A percentile compares a stretch with the other conserved stretches of the same genome.
Evolutionary conservation across 2,888 invertebrate genomes (phyloP).

Genomic region (Blomia tropicalis): DNA sequence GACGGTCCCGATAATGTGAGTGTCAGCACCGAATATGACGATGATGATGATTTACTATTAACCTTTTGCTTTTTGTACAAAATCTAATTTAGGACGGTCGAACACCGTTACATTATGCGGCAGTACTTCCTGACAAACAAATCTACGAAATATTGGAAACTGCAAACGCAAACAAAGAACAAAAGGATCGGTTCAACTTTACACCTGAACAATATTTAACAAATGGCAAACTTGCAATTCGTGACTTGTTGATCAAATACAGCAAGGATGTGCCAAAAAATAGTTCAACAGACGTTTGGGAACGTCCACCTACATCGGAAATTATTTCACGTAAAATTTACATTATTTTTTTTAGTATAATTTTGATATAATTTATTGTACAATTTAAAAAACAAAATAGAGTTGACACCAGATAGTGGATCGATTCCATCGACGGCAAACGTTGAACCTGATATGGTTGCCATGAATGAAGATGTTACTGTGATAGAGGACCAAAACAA

Average conservation of each 20-base stretch:
- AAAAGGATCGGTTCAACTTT: constrained; percentile 54
- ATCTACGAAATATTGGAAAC: constrained; percentile 60
- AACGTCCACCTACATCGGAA: constrained; percentile 30
- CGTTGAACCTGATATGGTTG: background rate
- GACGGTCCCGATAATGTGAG: constrained; percentile 42
- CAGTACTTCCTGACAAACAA: constrained; percentile 54
- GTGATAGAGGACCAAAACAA: background rate
- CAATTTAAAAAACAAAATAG: no score
- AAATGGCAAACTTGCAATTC: constrained; percentile 29
- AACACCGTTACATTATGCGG: constrained; percentile 74
- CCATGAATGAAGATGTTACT: background rate
- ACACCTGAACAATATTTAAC: constrained; percentile 54
- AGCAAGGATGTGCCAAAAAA: constrained; percentile 16
- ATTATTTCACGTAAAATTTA: constrained; percentile 28
- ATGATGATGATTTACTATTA: background rate
- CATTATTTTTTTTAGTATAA: background rate
- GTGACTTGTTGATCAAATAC: constrained; percentile 29
- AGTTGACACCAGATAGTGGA: constrained; percentile 4
- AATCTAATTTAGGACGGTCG: constrained; percentile 47
- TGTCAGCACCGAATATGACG: background rate
- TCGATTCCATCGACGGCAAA: constrained; percentile 3
- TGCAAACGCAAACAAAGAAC: constrained; percentile 66
- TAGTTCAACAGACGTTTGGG: constrained; percentile 28
- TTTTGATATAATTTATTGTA: no score
- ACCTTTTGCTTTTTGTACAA: constrained; percentile 15